Evolutionary conservation across 2,888 invertebrate genomes (phyloP), one percentile per base, ranked within the genome.

Genomic region (Pristionchus japonicus): DNA sequence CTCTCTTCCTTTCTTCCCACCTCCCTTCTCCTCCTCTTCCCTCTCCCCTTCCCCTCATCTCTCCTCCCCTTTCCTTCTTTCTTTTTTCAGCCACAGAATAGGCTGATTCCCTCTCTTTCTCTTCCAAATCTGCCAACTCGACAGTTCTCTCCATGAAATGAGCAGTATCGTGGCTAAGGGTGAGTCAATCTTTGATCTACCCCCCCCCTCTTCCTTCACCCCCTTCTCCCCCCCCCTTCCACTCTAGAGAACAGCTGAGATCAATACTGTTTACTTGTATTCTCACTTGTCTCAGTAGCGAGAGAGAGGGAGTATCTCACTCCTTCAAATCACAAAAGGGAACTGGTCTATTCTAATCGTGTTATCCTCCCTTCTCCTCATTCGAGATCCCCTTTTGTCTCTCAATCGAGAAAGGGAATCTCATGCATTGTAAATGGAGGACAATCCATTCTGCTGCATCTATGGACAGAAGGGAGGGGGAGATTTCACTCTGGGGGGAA

Each of bases 161-260:
- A 84, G 83, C 43, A 84, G 43, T 40, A 67, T 64, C 85, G 85
- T 86, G n/a, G 85, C 61, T 17, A 86, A 86, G 57, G 85, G 85
- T 86, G 34, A 52, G 57, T 57, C 37, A 27, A 11, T 57, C 52
- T 61, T n/a, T 84, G 40, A 40, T 61, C 84, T 52, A 40, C 43
- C 27, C 37, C n/a, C 9, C 23, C 52, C 43, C 43, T 6, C 0
- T 20, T 34, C 57, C 84, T 37, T 47, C 13, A n/a, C 83, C 52
- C 40, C 31, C 52, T 31, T 34, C 57, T 31, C 31, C 40, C 52
- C 80, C 43, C 2, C 20, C 40, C 27, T 3, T 49, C 52, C 52
- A 49, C 49, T 34, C 52, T 3, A 34, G 13, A 20, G 40, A 74
- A 37, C 70, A 74, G 70, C 70, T 74, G 70, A 7, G 70, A 74